Evolutionary conservation across 2,888 invertebrate genomes (phyloP).

Genomic region (Leptopterna dolabrata): DNA sequence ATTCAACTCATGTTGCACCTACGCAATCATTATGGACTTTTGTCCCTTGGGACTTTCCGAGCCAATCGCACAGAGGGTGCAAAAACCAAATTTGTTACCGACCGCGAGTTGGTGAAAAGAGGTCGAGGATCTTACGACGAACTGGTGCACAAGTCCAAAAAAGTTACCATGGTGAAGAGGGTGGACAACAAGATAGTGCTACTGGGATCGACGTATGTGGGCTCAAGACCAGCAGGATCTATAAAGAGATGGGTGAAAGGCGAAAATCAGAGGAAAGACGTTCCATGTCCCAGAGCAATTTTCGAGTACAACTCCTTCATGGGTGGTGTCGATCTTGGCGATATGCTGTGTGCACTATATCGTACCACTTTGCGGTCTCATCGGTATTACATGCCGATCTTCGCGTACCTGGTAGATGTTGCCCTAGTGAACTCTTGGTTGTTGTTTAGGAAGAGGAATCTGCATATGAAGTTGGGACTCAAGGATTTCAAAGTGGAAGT

Average conservation of each 20-base stretch:
- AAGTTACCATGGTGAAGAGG: no score
- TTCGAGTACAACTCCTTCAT: slow-evolving; percentile 8
- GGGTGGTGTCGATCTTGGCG: no score
- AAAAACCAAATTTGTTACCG: neutral
- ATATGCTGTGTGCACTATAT: neutral
- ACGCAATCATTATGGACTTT: slow-evolving; percentile 39
- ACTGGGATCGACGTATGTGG: slow-evolving; percentile 57
- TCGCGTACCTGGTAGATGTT: neutral
- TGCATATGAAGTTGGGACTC: neutral
- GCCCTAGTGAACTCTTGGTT: neutral
- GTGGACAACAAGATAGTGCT: no score
- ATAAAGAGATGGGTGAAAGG: neutral
- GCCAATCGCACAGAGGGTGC: slow-evolving; percentile 21
- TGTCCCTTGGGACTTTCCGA: slow-evolving; percentile 50
- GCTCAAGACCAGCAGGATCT: neutral
- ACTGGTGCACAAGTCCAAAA: slow-evolving; percentile 43
- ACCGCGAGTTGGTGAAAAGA: slow-evolving; percentile 44
- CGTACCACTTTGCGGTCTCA: neutral
- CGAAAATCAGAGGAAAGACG: neutral
- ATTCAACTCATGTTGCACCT: slow-evolving; percentile 10
- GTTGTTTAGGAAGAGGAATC: neutral
- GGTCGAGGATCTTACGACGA: slow-evolving; percentile 56
- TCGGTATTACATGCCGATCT: neutral
- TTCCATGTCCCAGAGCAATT: neutral
- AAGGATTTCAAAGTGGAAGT: neutral